phyloP scores from a whole-genome alignment of 1,140 invertebrate species.

The Tetranychus urticae region DNA sequence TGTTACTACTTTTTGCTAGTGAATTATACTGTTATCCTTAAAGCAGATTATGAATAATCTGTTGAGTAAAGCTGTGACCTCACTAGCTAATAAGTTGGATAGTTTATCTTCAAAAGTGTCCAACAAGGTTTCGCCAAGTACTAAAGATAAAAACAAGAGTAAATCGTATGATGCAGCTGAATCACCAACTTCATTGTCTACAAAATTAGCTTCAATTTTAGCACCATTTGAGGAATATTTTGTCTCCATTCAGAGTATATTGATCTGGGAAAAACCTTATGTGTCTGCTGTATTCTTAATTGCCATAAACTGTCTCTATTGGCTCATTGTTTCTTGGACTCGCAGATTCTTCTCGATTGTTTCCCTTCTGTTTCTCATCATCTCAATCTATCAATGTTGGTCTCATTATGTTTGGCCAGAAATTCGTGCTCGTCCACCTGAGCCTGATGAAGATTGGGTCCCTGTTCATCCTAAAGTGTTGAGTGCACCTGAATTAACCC shows the following conservation, averaged over 20 bases:
- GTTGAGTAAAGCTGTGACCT: no score
- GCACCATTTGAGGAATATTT: constrained; percentile 16
- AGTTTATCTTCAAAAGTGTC: no score
- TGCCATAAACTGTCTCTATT: constrained; percentile 15
- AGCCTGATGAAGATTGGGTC: constrained; percentile 16
- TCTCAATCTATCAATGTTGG: constrained; percentile 15
- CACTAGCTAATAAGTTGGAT: no score
- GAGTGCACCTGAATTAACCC: constrained; percentile 21
- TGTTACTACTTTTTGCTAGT: no score
- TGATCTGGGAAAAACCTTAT: constrained; percentile 17
- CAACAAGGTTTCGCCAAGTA: no score
- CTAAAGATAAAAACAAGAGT: no score
- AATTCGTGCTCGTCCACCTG: constrained; percentile 5
- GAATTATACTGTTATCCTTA: no score
- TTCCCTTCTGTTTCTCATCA: constrained; percentile 7
- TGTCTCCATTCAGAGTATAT: constrained; percentile 15
- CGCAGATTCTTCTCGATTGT: constrained; percentile 14
- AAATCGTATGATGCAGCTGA: no score
- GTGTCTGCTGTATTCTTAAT: constrained; percentile 14
- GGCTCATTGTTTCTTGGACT: constrained; percentile 15
- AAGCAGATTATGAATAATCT: no score
- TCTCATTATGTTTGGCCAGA: constrained; percentile 17
- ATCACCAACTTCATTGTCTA: not conserved
- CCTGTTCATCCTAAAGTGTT: constrained; percentile 19
- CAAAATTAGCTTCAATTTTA: constrained; percentile 5